phyloP scores from a whole-genome alignment of 2,113 vertebrate species.

The Xenus cinereus region DNA sequence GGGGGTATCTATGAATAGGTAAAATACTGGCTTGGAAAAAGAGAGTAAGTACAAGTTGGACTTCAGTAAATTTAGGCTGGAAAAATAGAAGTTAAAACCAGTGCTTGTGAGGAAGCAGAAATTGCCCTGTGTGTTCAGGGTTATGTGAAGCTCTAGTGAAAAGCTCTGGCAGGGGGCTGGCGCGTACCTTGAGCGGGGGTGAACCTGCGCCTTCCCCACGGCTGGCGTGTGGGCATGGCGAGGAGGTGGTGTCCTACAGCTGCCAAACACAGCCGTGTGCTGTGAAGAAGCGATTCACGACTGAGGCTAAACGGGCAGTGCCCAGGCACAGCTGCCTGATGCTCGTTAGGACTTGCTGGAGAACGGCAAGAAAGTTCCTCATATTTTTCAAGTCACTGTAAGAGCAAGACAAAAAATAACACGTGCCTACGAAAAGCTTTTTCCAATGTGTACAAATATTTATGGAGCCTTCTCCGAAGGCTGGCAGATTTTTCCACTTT shows the following conservation, averaged over 20 bases:
- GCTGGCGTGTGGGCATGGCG: background rate
- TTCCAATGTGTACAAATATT: background rate
- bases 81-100: background rate
- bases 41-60: background rate
- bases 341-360: background rate
- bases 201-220: background rate
- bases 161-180: background rate
- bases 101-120: background rate
- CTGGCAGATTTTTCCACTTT: background rate
- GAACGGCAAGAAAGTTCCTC: background rate
- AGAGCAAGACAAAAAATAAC: background rate
- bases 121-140: rapidly evolving
- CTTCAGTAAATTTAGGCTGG: background rate
- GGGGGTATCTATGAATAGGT: background rate
- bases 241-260: background rate
- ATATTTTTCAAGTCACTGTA: background rate
- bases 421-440: background rate
- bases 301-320: background rate
- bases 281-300: background rate
- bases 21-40: background rate
- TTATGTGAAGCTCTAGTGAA: background rate
- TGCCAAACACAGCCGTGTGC: background rate
- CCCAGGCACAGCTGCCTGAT: background rate
- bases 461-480: background rate
- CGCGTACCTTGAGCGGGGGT: background rate